Conservation (phyloP, 2,797 vertebrate species). For the Phrynocephalus vlangalii region DNA sequence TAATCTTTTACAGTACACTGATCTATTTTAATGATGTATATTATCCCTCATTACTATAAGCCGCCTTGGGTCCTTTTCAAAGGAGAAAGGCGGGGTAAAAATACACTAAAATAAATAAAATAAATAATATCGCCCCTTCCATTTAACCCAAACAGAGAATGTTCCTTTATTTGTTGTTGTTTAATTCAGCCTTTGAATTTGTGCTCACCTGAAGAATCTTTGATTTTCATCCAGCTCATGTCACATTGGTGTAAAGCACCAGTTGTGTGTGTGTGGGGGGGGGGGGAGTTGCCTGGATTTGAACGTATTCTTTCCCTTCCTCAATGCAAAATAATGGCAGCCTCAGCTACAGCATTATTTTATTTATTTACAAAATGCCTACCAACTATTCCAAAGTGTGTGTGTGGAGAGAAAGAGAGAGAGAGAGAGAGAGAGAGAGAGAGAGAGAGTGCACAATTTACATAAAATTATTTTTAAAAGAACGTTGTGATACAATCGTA, state of each 20-base stretch:
- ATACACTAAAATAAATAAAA: too few relatives aligned
- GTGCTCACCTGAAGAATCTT: too few relatives aligned
- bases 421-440: not conserved
- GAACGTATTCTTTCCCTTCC: too few relatives aligned
- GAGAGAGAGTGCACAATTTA: not conserved
- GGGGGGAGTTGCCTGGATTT: not conserved
- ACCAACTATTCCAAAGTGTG: not conserved
- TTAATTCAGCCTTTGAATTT: not conserved
- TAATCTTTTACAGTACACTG: too few relatives aligned
- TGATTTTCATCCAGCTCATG: too few relatives aligned
- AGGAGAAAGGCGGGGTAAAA: too few relatives aligned
- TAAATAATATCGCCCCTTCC: not conserved
- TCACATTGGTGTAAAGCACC: not conserved
- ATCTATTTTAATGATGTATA: too few relatives aligned
- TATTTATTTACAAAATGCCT: not conserved
- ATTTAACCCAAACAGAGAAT: not conserved
- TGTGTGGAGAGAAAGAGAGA: not conserved
- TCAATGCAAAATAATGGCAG: too few relatives aligned
- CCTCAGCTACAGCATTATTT: too few relatives aligned
- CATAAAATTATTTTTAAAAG: not conserved
- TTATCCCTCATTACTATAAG: too few relatives aligned
- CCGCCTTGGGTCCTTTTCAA: too few relatives aligned
- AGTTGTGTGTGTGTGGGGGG: not conserved
- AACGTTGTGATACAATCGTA: not conserved
- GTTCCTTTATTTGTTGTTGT: not conserved